Conservation (phyloP, 2,888 invertebrate genomes). For the Agonum fuliginosum region DNA sequence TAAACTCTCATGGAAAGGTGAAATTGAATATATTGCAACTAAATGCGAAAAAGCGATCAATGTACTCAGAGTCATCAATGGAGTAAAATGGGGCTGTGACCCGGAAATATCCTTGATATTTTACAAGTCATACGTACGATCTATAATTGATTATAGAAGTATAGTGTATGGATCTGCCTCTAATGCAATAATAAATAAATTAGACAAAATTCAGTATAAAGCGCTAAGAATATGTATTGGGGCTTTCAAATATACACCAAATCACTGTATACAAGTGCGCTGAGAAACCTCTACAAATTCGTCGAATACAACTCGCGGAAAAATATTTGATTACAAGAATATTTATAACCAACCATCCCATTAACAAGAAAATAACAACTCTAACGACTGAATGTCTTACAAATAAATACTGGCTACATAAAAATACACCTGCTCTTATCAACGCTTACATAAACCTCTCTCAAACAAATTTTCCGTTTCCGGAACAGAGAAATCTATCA, state of each 20-base stretch:
- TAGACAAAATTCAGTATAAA: slow-evolving; percentile 6
- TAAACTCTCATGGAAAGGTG: too few species aligned
- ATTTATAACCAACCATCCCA: not conserved
- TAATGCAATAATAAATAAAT: not conserved
- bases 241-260: not conserved
- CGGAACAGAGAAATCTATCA: too few species aligned
- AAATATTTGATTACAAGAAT: not conserved
- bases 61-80: not conserved
- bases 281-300: not conserved
- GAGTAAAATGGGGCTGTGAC: not conserved
- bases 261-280: not conserved
- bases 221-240: not conserved
- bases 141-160: not conserved
- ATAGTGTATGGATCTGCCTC: not conserved
- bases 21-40: not conserved
- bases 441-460: not conserved
- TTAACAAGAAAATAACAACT: not conserved
- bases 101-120: not conserved
- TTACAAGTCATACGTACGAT: not conserved
- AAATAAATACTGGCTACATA: not conserved
- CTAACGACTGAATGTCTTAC: not conserved
- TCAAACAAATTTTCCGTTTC: not conserved
- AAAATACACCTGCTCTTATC: not conserved
- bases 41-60: slow-evolving; percentile 7
- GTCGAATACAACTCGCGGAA: too few species aligned